phyloP scores from a whole-genome alignment of 2,888 invertebrate genomes.

The Eupithecia inturbata region DNA sequence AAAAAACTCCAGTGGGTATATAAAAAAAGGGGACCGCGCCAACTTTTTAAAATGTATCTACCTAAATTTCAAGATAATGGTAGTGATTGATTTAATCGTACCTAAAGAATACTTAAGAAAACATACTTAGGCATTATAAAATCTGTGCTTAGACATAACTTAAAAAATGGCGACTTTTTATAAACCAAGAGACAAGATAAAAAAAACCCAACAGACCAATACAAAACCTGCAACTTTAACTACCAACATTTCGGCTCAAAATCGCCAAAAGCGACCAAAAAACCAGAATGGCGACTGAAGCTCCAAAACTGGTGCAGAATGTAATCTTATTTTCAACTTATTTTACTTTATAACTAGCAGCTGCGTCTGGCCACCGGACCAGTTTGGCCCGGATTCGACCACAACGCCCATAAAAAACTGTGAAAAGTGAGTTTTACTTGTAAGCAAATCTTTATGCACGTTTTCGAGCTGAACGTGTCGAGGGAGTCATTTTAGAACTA shows the following conservation, averaged over 20 bases:
- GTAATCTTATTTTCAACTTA: constrained; percentile 29
- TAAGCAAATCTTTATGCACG: not conserved
- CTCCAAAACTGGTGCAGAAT: constrained; percentile 43
- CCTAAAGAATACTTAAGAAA: too few relatives aligned
- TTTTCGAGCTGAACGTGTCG: not conserved
- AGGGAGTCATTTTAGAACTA: not conserved
- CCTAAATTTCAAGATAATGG: too few relatives aligned
- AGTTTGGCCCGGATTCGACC: constrained; percentile 35
- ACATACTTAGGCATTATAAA: too few relatives aligned
- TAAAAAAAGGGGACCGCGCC: too few relatives aligned
- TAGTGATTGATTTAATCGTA: too few relatives aligned
- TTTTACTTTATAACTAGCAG: constrained; percentile 33
- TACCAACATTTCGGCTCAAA: not conserved
- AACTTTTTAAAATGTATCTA: too few relatives aligned
- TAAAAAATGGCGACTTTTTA: not conserved
- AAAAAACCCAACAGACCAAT: not conserved
- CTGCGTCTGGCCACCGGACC: constrained; percentile 46
- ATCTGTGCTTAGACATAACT: too few relatives aligned
- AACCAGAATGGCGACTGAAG: constrained; percentile 19
- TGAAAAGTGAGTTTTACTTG: not conserved
- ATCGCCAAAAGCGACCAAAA: constrained; percentile 8
- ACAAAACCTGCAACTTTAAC: not conserved
- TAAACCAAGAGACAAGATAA: not conserved
- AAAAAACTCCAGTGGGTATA: too few relatives aligned
- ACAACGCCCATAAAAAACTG: constrained; percentile 3